A percentile compares a stretch with the other conserved stretches of the same genome.
Conservation (phyloP, 2,888 invertebrate genomes). For the Eupeodes luniger region DNA sequence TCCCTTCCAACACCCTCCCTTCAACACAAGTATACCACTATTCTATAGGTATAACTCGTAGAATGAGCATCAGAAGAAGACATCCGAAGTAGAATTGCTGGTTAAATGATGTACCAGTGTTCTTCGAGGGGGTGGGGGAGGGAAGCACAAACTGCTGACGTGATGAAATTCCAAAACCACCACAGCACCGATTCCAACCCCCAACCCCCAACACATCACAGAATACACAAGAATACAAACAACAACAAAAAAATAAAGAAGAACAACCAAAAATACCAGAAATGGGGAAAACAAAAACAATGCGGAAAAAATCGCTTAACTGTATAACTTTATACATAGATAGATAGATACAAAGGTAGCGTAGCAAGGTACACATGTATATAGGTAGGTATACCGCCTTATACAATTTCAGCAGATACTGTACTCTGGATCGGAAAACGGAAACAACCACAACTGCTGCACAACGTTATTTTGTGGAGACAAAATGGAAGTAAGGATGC, state of each 20-base stretch:
- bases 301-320: conserved; percentile 62
- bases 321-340: conserved; percentile 57
- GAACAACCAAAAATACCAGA: conserved; percentile 48
- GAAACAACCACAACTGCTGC: conserved; percentile 75
- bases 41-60: neutral
- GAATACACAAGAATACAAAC: conserved; percentile 41
- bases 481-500: conserved; percentile 76
- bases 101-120: conserved; percentile 75
- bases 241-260: conserved; percentile 21
- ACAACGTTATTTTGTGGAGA: conserved; percentile 72
- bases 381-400: neutral
- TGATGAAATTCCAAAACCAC: conserved; percentile 76
- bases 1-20: neutral
- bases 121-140: conserved; percentile 68
- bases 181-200: conserved; percentile 27
- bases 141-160: conserved; percentile 77
- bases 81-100: conserved; percentile 69
- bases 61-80: conserved; percentile 30
- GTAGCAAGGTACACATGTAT: too few relatives aligned
- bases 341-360: neutral
- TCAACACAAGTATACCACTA: neutral
- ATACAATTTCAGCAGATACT: conserved; percentile 42
- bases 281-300: conserved; percentile 72
- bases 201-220: conserved; percentile 45
- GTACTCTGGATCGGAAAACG: conserved; percentile 32